Evolutionary conservation across 1,140 invertebrate genomes (phyloP), one percentile per base, ranked within the genome.

Genomic region (Coenobita brevimanus): DNA sequence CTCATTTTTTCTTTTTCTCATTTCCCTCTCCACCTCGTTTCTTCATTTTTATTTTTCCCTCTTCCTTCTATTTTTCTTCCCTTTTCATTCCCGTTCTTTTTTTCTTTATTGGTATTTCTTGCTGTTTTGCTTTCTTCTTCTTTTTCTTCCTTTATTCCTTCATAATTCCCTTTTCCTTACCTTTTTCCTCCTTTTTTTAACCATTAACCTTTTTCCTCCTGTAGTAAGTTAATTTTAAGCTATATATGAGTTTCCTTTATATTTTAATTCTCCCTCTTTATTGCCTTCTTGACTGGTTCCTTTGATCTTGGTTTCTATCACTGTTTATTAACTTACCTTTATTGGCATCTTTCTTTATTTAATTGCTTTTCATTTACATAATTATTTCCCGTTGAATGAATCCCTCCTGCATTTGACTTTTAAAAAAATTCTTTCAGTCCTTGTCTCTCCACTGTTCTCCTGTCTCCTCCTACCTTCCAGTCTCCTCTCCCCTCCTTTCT

Each of bases 1-100:
- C 24, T 71, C 67, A 38, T 38, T 71, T 38, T 33, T 21, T 33
- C 30, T 33, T 21, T 33, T 21, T 33, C 67, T 71, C 67, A 38
- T 38, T 33, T 21, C n/a, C 30, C n/a, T 21, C n/a, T 21, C n/a
- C 67, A 38, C 67, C 41, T 38, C 41, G 33, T 71, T 38, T 33
- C 67, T 71, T 38, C 41, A 30, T 71, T 38, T 71, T 38, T 71
- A 30, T 33, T 38, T 71, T 38, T 71, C 67, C 41, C 67, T 71
- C 67, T 71, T 38, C 41, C 67, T 71, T 38, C n/a, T 8, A 15
- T 3, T 33, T 8, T n/a, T 21, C 21, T 21, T 21, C 21, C 21
- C 21, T 21, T 21, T 21, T 21, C 21, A n/a, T 64, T 30, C 33
- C 62, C 33, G n/a, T 64, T 30, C 33, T 30, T 64, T 30, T 64